phyloP scores from a whole-genome alignment of 2,888 invertebrate species.

The Heliconius erato region DNA sequence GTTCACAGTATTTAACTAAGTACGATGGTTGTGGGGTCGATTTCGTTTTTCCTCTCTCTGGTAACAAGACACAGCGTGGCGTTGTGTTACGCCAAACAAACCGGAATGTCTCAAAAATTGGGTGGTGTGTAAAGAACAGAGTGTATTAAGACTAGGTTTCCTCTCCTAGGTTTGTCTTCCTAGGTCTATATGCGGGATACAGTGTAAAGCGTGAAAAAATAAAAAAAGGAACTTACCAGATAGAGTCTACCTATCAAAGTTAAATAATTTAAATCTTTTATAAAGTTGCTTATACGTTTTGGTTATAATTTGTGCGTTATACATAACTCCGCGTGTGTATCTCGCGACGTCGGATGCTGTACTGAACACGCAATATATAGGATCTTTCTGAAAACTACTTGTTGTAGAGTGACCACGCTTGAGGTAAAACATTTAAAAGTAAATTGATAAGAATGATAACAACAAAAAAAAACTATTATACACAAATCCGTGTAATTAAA shows the following conservation, averaged over 20 bases:
- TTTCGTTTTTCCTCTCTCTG: neutral
- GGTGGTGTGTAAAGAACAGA: too few species aligned
- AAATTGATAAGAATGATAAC: conserved; percentile 13
- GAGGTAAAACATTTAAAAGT: neutral
- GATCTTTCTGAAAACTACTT: conserved; percentile 22
- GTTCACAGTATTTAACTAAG: neutral
- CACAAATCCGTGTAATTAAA: neutral
- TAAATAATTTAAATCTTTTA: conserved; percentile 21
- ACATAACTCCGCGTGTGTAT: conserved; percentile 31
- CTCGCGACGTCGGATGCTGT: conserved; percentile 36
- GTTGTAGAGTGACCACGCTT: conserved; percentile 27
- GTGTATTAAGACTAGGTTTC: too few species aligned
- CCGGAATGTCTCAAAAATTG: neutral
- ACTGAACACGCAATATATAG: conserved; percentile 37
- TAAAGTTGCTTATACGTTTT: conserved; percentile 33
- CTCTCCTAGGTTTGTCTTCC: too few species aligned
- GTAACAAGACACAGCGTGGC: neutral
- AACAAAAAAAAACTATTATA: neutral
- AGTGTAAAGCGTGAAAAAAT: neutral
- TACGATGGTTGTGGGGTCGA: too few species aligned
- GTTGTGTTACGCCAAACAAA: neutral
- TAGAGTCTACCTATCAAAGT: conserved; percentile 32
- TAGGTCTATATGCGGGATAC: too few species aligned
- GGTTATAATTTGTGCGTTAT: conserved; percentile 21
- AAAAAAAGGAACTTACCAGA: conserved; percentile 25